Evolutionary conservation across 2,888 invertebrate species (phyloP), one percentile per base, ranked within the genome.

Genomic region (Melikaiella ostensackeni): DNA sequence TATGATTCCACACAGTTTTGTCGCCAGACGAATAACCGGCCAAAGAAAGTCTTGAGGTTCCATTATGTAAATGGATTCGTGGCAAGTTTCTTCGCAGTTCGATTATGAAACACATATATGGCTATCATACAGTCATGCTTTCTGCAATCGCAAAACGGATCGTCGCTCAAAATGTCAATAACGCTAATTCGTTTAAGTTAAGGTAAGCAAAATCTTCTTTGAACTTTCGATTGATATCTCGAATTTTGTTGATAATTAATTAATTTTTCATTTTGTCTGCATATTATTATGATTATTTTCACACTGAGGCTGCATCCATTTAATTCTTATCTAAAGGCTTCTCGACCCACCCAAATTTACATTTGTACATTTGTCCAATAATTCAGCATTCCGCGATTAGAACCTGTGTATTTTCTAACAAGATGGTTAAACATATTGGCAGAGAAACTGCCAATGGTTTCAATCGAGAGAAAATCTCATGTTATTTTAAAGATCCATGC

Each of bases 61-160:
- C 30, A 70, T 70, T 70, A 70, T 70, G 70, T 70, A 70, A 70
- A 70, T 50, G 70, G 50, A 70, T 70, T 70, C 50, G 19, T 11
- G 70, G 30, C 27, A 70, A 70, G 50, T 70, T 27, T 70, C 46
- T 70, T 70, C n/a, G 70, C 70, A 50, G 50, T 70, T 50, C n/a
- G 70, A 70, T 70, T 70, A 70, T 70, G 70, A 70, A 70, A 70
- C 70, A 46, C 27, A 38, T 38, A 42, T 42, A 50, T 50, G 50
- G n/a, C 42, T 66, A 66, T 66, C 42, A 70, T 66, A 46, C 8
- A 46, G 24, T 19, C 46, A 30, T 66, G 11, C 42, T 70, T 70
- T 70, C 46, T 70, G 46, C 50, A 66, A 66, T 66, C 27, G 2
- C 66, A 46, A 9, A 46, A 70, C 5, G 11, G n/a, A 27, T 70